phyloP scores from a whole-genome alignment of 2,113 vertebrate species.

The Pseudorasbora parva region DNA sequence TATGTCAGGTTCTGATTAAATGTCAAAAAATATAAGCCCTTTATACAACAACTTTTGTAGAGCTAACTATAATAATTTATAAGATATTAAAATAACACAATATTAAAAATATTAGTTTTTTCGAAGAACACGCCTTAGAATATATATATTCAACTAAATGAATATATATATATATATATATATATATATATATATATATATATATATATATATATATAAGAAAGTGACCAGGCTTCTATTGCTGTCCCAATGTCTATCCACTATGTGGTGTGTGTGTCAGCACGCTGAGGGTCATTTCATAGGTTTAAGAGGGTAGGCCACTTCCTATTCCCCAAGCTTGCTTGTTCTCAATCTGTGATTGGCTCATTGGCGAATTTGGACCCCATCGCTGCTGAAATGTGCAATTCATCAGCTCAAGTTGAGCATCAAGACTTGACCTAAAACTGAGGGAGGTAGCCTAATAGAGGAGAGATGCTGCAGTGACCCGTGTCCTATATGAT shows the following conservation, averaged over 20 bases:
- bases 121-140: too few species aligned
- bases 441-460: slow-evolving; percentile 56
- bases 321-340: slow-evolving; percentile 48
- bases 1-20: too few species aligned
- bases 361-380: slow-evolving; percentile 67
- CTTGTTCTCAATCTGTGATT: slow-evolving; percentile 78
- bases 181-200: too few species aligned
- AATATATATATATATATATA: too few species aligned
- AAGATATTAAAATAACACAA: too few species aligned
- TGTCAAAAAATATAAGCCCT: too few species aligned
- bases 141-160: too few species aligned
- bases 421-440: slow-evolving; percentile 73
- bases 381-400: slow-evolving; percentile 73
- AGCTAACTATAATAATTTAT: too few species aligned
- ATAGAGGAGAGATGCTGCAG: slow-evolving; percentile 55
- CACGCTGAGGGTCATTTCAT: slow-evolving; percentile 27
- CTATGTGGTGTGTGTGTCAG: background rate
- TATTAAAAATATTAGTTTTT: too few species aligned
- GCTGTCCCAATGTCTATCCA: background rate
- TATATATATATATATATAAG: too few species aligned
- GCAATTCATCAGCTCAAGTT: slow-evolving; percentile 75
- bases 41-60: too few species aligned
- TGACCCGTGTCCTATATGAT: slow-evolving; percentile 37
- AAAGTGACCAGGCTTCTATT: background rate
- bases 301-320: slow-evolving; percentile 23